These are phyloP conservation scores for Cerastis rubricosa DNA, from an alignment of 2,888 invertebrate species.

Conservation along the genomic window DNA sequence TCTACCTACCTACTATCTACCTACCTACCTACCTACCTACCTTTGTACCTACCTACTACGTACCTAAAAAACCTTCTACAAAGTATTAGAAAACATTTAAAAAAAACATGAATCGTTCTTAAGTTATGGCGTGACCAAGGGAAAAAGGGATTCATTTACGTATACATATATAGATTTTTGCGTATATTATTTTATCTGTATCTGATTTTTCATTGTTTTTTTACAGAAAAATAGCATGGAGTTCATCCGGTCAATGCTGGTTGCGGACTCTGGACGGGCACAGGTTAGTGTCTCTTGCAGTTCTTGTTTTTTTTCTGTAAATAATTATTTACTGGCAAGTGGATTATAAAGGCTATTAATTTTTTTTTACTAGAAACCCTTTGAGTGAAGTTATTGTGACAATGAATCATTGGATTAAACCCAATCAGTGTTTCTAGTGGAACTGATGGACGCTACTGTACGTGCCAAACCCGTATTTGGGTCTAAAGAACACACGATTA, in stretches of 20 bases:
- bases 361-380: background rate
- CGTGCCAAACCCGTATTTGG: background rate
- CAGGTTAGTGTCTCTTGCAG: constrained; percentile 66
- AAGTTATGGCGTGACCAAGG: no score
- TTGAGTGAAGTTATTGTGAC: background rate
- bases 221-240: constrained; percentile 70
- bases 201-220: constrained; percentile 8
- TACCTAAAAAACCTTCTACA: no score
- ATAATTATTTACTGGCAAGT: background rate
- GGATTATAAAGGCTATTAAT: background rate
- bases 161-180: no score
- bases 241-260: constrained; percentile 67
- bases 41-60: no score
- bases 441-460: background rate
- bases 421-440: background rate
- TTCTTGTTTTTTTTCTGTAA: background rate
- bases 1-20: no score
- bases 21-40: no score
- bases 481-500: background rate
- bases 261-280: constrained; percentile 76
- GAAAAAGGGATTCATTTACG: no score
- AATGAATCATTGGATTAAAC: background rate
- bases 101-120: no score
- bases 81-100: no score
- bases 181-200: background rate